A percentile compares a stretch with the other conserved stretches of the same genome.
phyloP scores from a whole-genome alignment of 2,888 invertebrate species.

The Lasioglossum calceatum region DNA sequence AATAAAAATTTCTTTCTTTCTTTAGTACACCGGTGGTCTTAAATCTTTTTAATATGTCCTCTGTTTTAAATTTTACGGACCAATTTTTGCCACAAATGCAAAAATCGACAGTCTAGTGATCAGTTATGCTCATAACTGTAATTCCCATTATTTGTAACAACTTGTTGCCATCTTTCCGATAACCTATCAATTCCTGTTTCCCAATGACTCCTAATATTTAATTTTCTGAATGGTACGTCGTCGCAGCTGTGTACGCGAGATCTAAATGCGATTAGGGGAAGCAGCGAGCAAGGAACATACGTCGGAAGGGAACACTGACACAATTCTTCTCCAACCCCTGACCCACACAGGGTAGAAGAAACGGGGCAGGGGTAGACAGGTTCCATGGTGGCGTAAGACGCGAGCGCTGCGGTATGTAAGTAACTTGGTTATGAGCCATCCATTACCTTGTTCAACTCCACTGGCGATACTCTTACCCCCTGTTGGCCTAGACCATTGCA shows the following conservation, averaged over 20 bases:
- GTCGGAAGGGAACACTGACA: slow-evolving; percentile 51
- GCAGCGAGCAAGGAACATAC: too few relatives aligned
- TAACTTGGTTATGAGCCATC: slow-evolving; percentile 79
- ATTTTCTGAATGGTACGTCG: not conserved
- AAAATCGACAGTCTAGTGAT: too few relatives aligned
- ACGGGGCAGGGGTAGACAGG: not conserved
- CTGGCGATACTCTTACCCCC: slow-evolving; percentile 62
- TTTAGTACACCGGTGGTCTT: too few relatives aligned
- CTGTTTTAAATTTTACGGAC: too few relatives aligned
- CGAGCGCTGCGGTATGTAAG: slow-evolving; percentile 67
- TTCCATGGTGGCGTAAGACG: slow-evolving; percentile 53
- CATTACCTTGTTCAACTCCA: slow-evolving; percentile 76
- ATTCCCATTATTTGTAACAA: too few relatives aligned
- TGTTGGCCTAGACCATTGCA: slow-evolving; percentile 53
- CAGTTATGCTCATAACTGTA: too few relatives aligned
- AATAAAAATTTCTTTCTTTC: too few relatives aligned
- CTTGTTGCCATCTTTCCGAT: too few relatives aligned
- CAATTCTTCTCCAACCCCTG: slow-evolving; percentile 49
- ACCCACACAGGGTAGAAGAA: not conserved
- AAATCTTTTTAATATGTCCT: too few relatives aligned
- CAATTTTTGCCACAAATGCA: too few relatives aligned
- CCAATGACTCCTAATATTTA: too few relatives aligned
- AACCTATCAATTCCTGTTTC: too few relatives aligned
- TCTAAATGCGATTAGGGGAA: not conserved
- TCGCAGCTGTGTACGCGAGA: not conserved